Conservation (phyloP, 2,113 vertebrate species). For the Uria lomvia region DNA sequence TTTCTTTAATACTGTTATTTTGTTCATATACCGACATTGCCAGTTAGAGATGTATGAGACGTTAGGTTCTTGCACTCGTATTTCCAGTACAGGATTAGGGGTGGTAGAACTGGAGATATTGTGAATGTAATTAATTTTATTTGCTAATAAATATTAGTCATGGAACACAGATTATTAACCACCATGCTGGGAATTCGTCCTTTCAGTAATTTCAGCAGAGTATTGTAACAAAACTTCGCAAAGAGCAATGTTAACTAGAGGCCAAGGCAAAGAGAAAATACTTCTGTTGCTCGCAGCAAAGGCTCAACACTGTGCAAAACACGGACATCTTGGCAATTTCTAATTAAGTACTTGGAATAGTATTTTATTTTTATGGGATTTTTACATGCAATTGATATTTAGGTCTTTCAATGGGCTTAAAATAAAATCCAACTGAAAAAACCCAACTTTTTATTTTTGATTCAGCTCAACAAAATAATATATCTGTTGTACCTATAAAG, state of each 20-base stretch:
- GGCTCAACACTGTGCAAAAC: background rate
- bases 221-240: background rate
- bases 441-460: background rate
- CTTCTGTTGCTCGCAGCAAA: background rate
- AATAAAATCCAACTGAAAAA: background rate
- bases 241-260: background rate
- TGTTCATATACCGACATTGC: background rate
- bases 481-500: background rate
- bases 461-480: background rate
- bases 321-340: background rate
- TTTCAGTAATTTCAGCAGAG: background rate
- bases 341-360: background rate
- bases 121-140: background rate
- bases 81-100: background rate
- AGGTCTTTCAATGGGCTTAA: background rate
- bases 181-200: background rate
- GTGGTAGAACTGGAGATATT: background rate
- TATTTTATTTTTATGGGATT: background rate
- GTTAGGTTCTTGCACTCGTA: background rate
- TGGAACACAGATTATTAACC: background rate
- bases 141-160: background rate
- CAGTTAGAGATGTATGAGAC: background rate
- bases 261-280: background rate
- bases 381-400: background rate
- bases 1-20: background rate